phyloP scores from a whole-genome alignment of 2,113 vertebrate genomes.

The Protobothrops mucrosquamatus region DNA sequence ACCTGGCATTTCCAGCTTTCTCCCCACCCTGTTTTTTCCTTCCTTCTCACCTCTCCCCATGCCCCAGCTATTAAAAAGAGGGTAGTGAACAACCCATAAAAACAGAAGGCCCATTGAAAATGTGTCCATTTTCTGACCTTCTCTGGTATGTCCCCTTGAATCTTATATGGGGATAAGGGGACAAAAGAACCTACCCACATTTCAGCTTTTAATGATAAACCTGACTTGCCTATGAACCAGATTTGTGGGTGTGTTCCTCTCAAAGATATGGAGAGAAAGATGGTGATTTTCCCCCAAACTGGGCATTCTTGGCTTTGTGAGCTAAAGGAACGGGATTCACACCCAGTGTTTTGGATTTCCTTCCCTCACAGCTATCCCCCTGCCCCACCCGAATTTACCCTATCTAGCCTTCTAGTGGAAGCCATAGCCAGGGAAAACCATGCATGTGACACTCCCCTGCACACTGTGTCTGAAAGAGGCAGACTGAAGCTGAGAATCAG shows the following conservation, averaged over 20 bases:
- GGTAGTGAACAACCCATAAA: not conserved
- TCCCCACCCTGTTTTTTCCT: not conserved
- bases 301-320: not conserved
- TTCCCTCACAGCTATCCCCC: not conserved
- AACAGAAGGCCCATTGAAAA: conserved; percentile 12
- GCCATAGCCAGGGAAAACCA: not conserved
- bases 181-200: not conserved
- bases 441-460: not conserved
- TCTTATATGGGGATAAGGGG: not conserved
- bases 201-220: conserved; percentile 17
- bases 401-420: not conserved
- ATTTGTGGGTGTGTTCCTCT: conserved; percentile 25
- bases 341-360: conserved; percentile 31
- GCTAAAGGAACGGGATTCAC: conserved; percentile 11
- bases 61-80: not conserved
- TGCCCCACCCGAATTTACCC: not conserved
- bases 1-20: conserved; percentile 24
- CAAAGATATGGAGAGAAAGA: not conserved
- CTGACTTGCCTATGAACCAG: conserved; percentile 28
- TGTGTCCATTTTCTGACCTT: conserved; percentile 28
- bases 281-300: not conserved
- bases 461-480: not conserved
- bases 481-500: not conserved
- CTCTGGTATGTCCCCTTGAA: conserved; percentile 46
- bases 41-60: not conserved